Percentiles rank a stretch among this genome's conserved stretches.
These are phyloP conservation scores for Zophobas morio DNA, from an alignment of 1,140 invertebrate species.

Conservation along the genomic window DNA sequence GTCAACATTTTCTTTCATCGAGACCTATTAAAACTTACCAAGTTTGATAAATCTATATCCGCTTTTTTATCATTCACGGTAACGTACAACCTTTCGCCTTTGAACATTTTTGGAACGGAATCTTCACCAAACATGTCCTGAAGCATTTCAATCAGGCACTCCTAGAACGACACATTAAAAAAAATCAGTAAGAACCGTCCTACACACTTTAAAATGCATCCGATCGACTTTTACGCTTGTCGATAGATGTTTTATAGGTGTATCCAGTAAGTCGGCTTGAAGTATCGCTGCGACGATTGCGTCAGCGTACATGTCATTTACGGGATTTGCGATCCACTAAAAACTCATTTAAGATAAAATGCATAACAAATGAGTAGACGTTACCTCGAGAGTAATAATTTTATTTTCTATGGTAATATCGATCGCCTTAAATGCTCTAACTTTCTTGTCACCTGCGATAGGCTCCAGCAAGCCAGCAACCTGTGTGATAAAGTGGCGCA, in stretches of 20 bases:
- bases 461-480: constrained; percentile 83
- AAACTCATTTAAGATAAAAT: constrained; percentile 57
- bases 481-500: constrained; percentile 86
- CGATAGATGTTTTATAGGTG: constrained; percentile 73
- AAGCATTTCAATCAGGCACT: constrained; percentile 93
- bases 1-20: constrained; percentile 2
- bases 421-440: constrained; percentile 84
- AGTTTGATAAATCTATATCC: constrained; percentile 85
- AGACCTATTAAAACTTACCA: constrained; percentile 71
- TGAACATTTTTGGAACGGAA: constrained; percentile 94
- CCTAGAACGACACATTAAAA: constrained; percentile 70
- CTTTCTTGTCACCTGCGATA: constrained; percentile 78
- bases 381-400: constrained; percentile 86
- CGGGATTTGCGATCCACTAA: constrained; percentile 93
- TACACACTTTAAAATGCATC: constrained; percentile 85
- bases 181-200: neutral
- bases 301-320: constrained; percentile 99
- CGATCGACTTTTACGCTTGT: constrained; percentile 80
- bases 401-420: constrained; percentile 89
- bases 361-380: constrained; percentile 30
- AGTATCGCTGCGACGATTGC: constrained; percentile 89
- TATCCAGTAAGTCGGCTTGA: constrained; percentile 81
- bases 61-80: constrained; percentile 89
- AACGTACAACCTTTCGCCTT: constrained; percentile 90
- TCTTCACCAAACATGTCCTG: constrained; percentile 97